Conservation (phyloP, 2,888 invertebrate genomes). For the Ormyrus pomaceus region DNA sequence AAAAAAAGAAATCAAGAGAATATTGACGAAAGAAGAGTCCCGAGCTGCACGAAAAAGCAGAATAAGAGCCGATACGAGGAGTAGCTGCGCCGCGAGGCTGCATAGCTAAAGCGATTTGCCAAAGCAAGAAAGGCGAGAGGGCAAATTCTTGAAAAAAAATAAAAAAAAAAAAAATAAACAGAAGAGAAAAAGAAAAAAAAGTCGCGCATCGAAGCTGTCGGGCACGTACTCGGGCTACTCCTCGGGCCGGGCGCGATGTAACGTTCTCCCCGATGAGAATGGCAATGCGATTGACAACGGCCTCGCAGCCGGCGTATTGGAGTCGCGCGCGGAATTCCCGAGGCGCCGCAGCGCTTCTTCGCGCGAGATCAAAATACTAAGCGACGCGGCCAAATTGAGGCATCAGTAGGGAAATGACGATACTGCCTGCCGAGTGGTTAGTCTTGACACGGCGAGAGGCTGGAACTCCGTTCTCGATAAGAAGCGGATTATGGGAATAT, state of each 20-base stretch:
- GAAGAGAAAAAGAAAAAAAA: not conserved
- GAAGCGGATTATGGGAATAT: no score
- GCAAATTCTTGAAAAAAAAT: not conserved
- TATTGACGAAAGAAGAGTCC: not conserved
- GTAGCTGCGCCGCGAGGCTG: conserved; percentile 14
- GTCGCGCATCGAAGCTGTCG: conserved; percentile 55
- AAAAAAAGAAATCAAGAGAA: not conserved
- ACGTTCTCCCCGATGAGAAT: conserved; percentile 63
- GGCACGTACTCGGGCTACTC: conserved; percentile 57
- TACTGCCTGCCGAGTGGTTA: not conserved
- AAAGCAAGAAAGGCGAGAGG: no score
- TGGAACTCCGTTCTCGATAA: no score
- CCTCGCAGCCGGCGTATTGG: conserved; percentile 21
- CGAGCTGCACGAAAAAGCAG: conserved; percentile 16
- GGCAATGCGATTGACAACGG: conserved; percentile 60
- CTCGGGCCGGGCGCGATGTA: conserved; percentile 45
- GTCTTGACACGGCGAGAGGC: not conserved
- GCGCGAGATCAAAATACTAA: conserved; percentile 47
- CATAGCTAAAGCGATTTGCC: conserved; percentile 26
- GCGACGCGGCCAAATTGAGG: conserved; percentile 25
- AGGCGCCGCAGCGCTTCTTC: conserved; percentile 12
- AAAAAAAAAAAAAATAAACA: not conserved
- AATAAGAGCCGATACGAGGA: conserved; percentile 9
- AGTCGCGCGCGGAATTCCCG: conserved; percentile 52
- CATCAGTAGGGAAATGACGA: conserved; percentile 2